Conservation (phyloP, 2,797 vertebrate genomes). For the Ceryle rudis region DNA sequence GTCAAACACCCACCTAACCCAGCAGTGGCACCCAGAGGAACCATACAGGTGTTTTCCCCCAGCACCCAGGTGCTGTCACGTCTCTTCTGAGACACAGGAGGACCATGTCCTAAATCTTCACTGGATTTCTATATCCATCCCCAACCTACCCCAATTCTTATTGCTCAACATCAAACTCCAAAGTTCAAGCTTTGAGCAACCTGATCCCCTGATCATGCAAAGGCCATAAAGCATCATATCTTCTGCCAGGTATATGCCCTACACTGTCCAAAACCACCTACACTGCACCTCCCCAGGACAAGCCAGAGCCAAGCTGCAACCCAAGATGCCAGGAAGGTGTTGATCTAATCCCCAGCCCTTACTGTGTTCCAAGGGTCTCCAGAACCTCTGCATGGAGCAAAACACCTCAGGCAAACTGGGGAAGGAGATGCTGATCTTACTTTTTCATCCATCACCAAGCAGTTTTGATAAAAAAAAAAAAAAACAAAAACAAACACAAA, state of each 20-base stretch:
- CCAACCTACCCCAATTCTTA: not conserved
- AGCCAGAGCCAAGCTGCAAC: not conserved
- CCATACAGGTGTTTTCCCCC: not conserved
- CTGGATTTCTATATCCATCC: not conserved
- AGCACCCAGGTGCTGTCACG: not conserved
- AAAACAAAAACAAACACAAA: not conserved
- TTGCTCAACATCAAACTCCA: not conserved
- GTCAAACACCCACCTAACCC: not conserved
- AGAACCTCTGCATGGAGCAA: rapidly evolving
- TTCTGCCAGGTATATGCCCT: not conserved
- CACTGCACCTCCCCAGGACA: not conserved
- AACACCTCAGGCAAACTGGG: not conserved
- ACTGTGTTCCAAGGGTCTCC: not conserved
- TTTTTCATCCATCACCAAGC: not conserved
- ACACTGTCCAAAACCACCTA: rapidly evolving
- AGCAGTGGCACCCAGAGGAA: not conserved
- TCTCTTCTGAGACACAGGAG: not conserved
- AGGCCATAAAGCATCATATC: not conserved
- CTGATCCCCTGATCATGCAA: not conserved
- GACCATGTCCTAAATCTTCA: not conserved
- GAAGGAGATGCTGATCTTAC: not conserved
- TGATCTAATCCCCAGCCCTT: not conserved
- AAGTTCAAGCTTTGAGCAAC: not conserved
- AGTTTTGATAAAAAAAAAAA: not conserved
- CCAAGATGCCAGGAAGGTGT: not conserved